Evolutionary conservation across 2,888 invertebrate species (phyloP), one percentile per base, ranked within the genome.

Genomic region (Ceratothoa steindachneri): DNA sequence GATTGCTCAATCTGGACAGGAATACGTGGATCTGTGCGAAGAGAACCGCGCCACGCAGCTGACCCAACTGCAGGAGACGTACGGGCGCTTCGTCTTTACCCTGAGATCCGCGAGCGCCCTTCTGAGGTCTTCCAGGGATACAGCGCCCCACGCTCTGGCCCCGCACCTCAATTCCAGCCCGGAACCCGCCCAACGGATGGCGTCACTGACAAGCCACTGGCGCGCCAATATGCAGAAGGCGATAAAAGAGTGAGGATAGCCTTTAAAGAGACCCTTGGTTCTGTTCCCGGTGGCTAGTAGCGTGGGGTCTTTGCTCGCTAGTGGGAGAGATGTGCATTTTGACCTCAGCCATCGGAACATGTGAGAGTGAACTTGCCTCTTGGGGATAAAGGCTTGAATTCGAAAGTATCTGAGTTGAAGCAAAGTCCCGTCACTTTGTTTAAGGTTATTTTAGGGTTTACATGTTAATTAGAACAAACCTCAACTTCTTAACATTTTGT

Each of bases 41-140:
- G 28, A 65, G 30, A 27, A 30, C 3, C 70, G 75, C 19, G 70
- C 68, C 12, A 71, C 41, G 19, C 53, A 53, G 12, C 27, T 75
- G 30, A 67, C 75, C n/a, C 65, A 67, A 19, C 75, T 78, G 9
- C 71, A 73, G 60, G 71, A 72, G 9, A 69, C 67, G 7, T 78
- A 71, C 28, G 72, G 71, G 1, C 68, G 55, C 22, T 55, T 78
- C 53, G 75, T 78, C 52, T 66, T 60, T 1, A 69, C 73, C 2
- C 64, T 78, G 31, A 73, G 73, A 19, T 75, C 75, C 2, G 70
- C 75, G 1, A 71, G 69, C 2, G 31, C 73, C 28, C 71, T 78
- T 7, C 22, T 78, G 60, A 30, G 24, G 3, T 53, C 69, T n/a
- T 75, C 75, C 3, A 73, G 67, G 24, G 78, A 75, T n/a, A 65